Evolutionary conservation across 2,888 invertebrate species (phyloP).

Genomic region (Pseudolycoriella hygida): DNA sequence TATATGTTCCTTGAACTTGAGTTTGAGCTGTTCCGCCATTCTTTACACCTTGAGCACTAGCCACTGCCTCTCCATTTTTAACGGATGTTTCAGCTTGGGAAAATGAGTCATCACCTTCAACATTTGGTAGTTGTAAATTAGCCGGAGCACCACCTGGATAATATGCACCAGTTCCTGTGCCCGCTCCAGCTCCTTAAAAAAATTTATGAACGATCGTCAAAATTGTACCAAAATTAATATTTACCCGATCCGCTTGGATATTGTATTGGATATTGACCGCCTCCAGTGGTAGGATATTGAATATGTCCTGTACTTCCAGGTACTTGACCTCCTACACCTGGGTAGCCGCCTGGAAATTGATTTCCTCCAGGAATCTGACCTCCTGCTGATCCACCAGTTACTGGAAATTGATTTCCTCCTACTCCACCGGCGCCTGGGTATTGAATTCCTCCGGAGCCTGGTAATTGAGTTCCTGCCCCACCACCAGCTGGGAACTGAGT

Average conservation of each 20-base stretch:
- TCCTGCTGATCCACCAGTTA: neutral
- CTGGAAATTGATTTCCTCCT: conserved; percentile 3
- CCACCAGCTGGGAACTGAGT: neutral
- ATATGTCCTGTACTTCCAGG: neutral
- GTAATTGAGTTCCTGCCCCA: neutral
- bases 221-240: neutral
- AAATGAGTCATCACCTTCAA: conserved; percentile 39
- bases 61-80: conserved; percentile 52
- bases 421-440: too few species aligned
- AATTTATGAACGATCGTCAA: neutral
- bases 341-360: neutral
- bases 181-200: neutral
- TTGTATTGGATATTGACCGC: conserved; percentile 1
- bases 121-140: neutral
- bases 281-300: conserved; percentile 1
- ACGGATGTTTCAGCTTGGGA: conserved; percentile 44
- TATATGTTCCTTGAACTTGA: conserved; percentile 64
- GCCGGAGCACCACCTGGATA: conserved; percentile 9
- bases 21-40: conserved; percentile 62
- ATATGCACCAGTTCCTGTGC: neutral
- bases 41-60: conserved; percentile 58
- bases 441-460: too few species aligned
- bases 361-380: conserved; percentile 1
- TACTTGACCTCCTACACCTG: neutral
- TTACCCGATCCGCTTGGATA: neutral